Evolutionary conservation across 2,888 invertebrate species (phyloP), one percentile per base, ranked within the genome.

Genomic region (Congeria kusceri): DNA sequence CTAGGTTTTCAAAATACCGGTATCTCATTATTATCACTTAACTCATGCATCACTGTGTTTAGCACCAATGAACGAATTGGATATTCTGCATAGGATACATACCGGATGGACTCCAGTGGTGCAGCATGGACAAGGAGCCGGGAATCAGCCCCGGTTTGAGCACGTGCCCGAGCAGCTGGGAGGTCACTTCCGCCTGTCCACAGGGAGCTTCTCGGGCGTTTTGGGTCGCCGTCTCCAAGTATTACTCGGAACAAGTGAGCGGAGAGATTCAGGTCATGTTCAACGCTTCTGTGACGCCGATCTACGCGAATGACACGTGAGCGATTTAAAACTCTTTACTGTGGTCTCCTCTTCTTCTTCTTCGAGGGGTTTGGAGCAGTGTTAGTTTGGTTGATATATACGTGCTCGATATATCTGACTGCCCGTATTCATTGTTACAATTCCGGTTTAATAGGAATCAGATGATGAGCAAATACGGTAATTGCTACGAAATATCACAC

Each of bases 261-360:
- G 80, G 80, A 23, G 69, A 80, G 23, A 49, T 76, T 1, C 44
- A 47, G 28, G 57, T 80, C 11, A 62, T 80, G 72, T 46, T 80
- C 27, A 76, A 80, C 56, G 64, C 80, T 18, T 58, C 68, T 13
- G 25, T 44, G 2, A 49, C 49, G 0, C 76, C 80, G 13, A 80
- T 80, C 13, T 80, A 53, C 57, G 46, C 44, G 11, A 65, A 53
- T 9, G 44, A 66, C 15, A 61, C 80, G 80, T 80, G 56, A 56
- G 80, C 68, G 25, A 2, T 53, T 53, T 39, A 39, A 39, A 39
- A 39, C 39, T 39, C 13, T 39, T 39, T 3, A 3, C 39, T 1
- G 4, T 39, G 11, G 9, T 11, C 13, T 3, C 11, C 39, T 39
- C 15, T 15, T 7, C 15, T 39, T 39, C 5, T 39, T 5, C 39